Evolutionary conservation across 2,888 invertebrate genomes (phyloP).

Genomic region (Pycnomerus fuliginosus): DNA sequence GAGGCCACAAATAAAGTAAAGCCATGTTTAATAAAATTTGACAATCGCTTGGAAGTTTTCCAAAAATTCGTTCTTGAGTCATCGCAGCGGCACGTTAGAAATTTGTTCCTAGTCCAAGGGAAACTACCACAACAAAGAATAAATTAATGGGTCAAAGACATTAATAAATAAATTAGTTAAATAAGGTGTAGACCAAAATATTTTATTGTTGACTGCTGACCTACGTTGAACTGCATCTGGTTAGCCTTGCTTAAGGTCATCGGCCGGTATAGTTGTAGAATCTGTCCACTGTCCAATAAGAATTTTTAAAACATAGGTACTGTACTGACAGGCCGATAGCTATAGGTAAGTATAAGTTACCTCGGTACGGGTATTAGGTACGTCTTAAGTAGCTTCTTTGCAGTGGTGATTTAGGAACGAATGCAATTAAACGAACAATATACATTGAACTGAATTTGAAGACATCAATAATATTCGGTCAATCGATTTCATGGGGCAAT

Average conservation of each 20-base stretch:
- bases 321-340: no score
- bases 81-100: constrained; percentile 10
- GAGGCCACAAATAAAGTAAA: constrained; percentile 24
- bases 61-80: constrained; percentile 24
- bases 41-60: constrained; percentile 23
- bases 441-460: no score
- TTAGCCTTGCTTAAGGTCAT: constrained; percentile 35
- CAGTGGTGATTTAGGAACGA: no score
- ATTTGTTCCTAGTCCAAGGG: neutral
- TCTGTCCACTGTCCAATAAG: constrained; percentile 9
- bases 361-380: no score
- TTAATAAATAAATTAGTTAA: no score
- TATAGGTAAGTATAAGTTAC: no score
- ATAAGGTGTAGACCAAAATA: constrained; percentile 9
- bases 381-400: no score
- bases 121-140: neutral
- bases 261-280: constrained; percentile 30
- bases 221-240: constrained; percentile 34
- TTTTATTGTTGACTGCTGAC: constrained; percentile 23
- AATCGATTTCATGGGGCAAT: no score
- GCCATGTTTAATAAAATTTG: constrained; percentile 32
- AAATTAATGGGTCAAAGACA: neutral
- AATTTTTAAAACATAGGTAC: no score
- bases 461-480: no score
- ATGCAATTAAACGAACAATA: no score